Evolutionary conservation across 2,113 vertebrate genomes (phyloP), one percentile per base, ranked within the genome.

Genomic region (Ceuthmochares aereus): DNA sequence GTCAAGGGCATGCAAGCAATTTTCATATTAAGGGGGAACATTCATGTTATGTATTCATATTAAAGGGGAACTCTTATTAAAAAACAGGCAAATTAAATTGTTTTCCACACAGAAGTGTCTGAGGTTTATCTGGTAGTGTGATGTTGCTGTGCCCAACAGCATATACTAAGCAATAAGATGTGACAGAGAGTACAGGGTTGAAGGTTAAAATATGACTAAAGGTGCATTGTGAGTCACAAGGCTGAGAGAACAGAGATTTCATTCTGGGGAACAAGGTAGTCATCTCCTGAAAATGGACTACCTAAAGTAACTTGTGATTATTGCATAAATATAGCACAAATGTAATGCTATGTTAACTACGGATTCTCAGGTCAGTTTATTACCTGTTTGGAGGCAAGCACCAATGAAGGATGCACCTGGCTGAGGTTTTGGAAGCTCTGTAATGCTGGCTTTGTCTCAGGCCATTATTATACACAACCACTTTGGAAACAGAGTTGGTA

Each of bases 131-230:
- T 88, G 79, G 29, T 77, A 67, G 19, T 79, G 58, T 0, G 12
- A 51, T 30, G 58, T 52, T 87, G 68, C 63, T 84, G 56, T 47
- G 55, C 45, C 91, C 64, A 91, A 59, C 51, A 51, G 52, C 26
- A 5, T 45, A 43, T 55, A 77, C 89, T 91, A 92, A 93, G 81
- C 77, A 93, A 62, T 95, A 91, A 94, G 85, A 85, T 84, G 75
- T 91, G 92, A 93, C 75, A 93, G 76, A 58, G 34, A 75, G 60
- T 81, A 72, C 64, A 83, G 47, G 73, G 86, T 47, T 91, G 93
- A 96, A 95, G 91, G 95, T 95, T 92, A 96, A 96, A 94, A 84
- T 78, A 96, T 91, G 80, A 95, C 84, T 96, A 88, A 95, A 95
- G 75, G 93, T 95, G 84, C 60, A 86, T 86, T 94, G 87, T 84